Evolutionary conservation across 2,888 invertebrate genomes (phyloP).

Genomic region (Tineola bisselliella): DNA sequence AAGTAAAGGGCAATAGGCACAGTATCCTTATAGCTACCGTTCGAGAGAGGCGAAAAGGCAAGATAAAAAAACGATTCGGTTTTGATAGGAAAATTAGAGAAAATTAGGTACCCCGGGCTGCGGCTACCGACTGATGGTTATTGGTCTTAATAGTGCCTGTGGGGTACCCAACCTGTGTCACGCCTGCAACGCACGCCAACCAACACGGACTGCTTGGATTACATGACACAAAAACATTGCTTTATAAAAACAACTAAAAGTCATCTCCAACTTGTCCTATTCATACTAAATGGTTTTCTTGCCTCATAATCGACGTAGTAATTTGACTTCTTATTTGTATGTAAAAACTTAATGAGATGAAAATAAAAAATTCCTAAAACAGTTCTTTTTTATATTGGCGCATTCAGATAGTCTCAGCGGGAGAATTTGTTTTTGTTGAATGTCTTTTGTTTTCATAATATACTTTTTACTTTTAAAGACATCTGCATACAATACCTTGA

Average conservation of each 20-base stretch:
- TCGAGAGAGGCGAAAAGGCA: constrained; percentile 19
- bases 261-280: no score
- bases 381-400: no score
- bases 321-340: no score
- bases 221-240: constrained; percentile 28
- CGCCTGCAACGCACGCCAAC: constrained; percentile 49
- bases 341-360: no score
- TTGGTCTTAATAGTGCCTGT: constrained; percentile 60
- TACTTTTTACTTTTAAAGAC: no score
- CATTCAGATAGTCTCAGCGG: no score
- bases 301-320: background rate
- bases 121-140: constrained; percentile 63
- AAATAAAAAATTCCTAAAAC: no score
- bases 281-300: no score
- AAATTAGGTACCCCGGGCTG: constrained; percentile 53
- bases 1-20: background rate
- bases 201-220: constrained; percentile 24
- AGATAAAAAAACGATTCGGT: constrained; percentile 46
- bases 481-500: no score
- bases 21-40: constrained; percentile 33
- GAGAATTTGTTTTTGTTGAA: no score
- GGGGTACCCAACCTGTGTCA: constrained; percentile 54
- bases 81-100: constrained; percentile 68
- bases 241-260: background rate
- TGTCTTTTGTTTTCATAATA: no score